Conservation (phyloP, 92 coral and sea anemone species). For the Parazoanthus darwini region DNA sequence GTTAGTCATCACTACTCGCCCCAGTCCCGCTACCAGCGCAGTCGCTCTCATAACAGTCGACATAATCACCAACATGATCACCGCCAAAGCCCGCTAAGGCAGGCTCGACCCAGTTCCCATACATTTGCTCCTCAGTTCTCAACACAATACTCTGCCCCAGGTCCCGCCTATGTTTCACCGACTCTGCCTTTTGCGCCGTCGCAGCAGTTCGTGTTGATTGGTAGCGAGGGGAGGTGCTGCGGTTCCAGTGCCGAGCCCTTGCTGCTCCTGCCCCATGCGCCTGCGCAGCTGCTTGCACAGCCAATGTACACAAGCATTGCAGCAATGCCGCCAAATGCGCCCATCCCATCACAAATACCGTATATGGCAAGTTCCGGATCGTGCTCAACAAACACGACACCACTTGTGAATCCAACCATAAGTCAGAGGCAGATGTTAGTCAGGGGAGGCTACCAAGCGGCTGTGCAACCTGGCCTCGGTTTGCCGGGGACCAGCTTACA, state of each 20-base stretch:
- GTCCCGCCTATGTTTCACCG: constrained; percentile 70
- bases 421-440: constrained; percentile 59
- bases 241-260: constrained; percentile 64
- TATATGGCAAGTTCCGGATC: constrained; percentile 57
- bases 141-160: constrained; percentile 59
- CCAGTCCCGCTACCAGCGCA: constrained; percentile 31
- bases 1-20: constrained; percentile 7
- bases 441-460: constrained; percentile 63
- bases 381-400: constrained; percentile 48
- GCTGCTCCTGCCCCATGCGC: constrained; percentile 75
- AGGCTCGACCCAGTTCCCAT: constrained; percentile 75
- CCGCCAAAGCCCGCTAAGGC: constrained; percentile 59
- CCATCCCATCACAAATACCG: neutral
- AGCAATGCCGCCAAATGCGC: constrained; percentile 30
- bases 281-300: constrained; percentile 75
- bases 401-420: constrained; percentile 64
- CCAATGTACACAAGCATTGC: constrained; percentile 80
- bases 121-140: constrained; percentile 71
- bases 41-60: constrained; percentile 33
- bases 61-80: constrained; percentile 46
- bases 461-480: constrained; percentile 64
- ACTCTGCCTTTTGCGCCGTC: constrained; percentile 74
- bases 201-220: constrained; percentile 65
- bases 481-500: constrained; percentile 59
- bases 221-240: constrained; percentile 77